Base-by-base conservation (phyloP, 2,888 invertebrate genomes). In the Eristalis arbustorum region DNA sequence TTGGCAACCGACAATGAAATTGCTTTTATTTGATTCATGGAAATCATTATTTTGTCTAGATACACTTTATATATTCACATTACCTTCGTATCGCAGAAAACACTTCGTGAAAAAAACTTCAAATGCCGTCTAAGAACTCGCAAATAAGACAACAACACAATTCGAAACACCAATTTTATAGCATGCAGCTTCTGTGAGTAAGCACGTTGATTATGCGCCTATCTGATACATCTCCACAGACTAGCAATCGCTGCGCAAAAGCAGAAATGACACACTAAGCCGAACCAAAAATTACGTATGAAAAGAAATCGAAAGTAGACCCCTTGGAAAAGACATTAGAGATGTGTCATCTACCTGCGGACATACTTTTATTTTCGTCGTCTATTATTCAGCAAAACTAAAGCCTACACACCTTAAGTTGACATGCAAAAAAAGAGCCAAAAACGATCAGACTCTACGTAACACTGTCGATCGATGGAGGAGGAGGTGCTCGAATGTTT, bases 321-420 rank as follows among this genome's bases (percentile, higher is more conserved):
- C 34, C 34, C 42, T 40, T 62, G n/a, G 64, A 79, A 74, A 84
- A 61, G 23, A 62, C 61, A 75, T 72, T 80, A 71, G 75, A 72
- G 63, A 80, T 84, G 80, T 68, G 72, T 84, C 84, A 80, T 67
- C 71, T 84, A 76, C 82, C 76, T 80, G 74, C 61, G 13, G 37
- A 13, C 5, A 37, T 34, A 22, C 63, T 64, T 37, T 64, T 64
- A 63, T 63, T 37, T 64, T 64, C 63, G 18, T 64, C 34, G 28
- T 63, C 63, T 59, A 57, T 75, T 67, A 62, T 61, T 74, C 62
- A 62, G 68, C 73, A 62, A 80, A 25, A 23, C 25, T 49, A n/a
- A 67, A 74, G 73, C 67, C 80, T 79, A 79, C 67, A 80, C 68
- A 80, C 71, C 71, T 72, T 59, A 31, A 28, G 23, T 59, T 18